These are phyloP conservation scores for Deilephila elpenor DNA, from an alignment of 2,888 invertebrate species.

Conservation along the genomic window DNA sequence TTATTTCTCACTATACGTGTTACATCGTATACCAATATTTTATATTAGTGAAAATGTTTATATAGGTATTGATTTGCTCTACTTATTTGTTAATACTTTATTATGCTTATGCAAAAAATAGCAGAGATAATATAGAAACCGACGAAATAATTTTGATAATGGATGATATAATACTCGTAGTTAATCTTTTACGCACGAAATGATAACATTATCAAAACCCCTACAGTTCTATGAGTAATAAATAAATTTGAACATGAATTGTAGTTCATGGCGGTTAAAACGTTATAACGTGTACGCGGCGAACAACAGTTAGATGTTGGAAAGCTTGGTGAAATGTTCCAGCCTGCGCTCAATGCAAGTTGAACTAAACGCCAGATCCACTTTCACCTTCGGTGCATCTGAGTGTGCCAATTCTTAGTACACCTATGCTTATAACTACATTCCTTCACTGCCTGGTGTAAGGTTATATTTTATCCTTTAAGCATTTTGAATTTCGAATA, in stretches of 20 bases:
- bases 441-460: not conserved
- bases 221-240: constrained; percentile 8
- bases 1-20: not conserved
- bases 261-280: not conserved
- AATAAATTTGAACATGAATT: not conserved
- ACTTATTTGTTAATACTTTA: too few relatives aligned
- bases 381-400: constrained; percentile 67
- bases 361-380: constrained; percentile 60
- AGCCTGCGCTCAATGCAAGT: constrained; percentile 49
- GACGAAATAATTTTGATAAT: constrained; percentile 30
- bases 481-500: not conserved
- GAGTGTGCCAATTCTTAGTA: constrained; percentile 31
- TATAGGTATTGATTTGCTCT: not conserved
- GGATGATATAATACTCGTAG: constrained; percentile 32
- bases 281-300: not conserved
- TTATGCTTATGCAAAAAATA: not conserved
- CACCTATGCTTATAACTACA: constrained; percentile 9
- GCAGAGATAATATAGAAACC: not conserved
- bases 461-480: not conserved
- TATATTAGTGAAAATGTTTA: not conserved
- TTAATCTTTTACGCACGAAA: constrained; percentile 38
- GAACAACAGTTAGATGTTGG: constrained; percentile 47
- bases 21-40: not conserved
- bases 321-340: constrained; percentile 68
- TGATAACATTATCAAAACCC: constrained; percentile 32